These are phyloP conservation scores for Labeo calbasu DNA, from an alignment of 2,797 vertebrate species.

Conservation along the genomic window DNA sequence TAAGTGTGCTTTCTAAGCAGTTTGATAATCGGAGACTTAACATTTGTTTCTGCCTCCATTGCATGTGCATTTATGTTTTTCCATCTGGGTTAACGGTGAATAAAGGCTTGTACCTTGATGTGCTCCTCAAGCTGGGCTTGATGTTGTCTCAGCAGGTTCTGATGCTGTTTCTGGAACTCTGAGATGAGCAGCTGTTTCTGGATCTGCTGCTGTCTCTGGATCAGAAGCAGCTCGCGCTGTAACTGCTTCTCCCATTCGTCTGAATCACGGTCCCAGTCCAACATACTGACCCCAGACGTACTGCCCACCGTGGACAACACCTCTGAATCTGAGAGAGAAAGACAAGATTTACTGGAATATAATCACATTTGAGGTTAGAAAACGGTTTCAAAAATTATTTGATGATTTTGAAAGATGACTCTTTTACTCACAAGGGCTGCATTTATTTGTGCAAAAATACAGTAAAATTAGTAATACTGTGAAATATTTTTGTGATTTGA, in stretches of 20 bases:
- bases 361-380: neutral
- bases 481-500: neutral
- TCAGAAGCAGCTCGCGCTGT: conserved; percentile 85
- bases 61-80: neutral
- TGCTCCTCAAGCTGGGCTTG: conserved; percentile 88
- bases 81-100: neutral
- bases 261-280: conserved; percentile 59
- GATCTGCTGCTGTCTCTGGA: conserved; percentile 89
- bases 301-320: conserved; percentile 40
- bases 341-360: neutral
- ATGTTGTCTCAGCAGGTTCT: conserved; percentile 85
- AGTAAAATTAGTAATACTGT: neutral
- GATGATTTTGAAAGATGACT: neutral
- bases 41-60: neutral
- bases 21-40: neutral
- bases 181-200: conserved; percentile 88
- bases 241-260: conserved; percentile 78
- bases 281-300: conserved; percentile 50
- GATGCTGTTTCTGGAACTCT: conserved; percentile 89
- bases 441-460: neutral
- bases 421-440: neutral
- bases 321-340: conserved; percentile 48
- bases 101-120: conserved; percentile 77
- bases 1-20: neutral
- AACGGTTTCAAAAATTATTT: neutral